Evolutionary conservation across 2,888 invertebrate genomes (phyloP), one percentile per base, ranked within the genome.

Genomic region (Leptopterna dolabrata): DNA sequence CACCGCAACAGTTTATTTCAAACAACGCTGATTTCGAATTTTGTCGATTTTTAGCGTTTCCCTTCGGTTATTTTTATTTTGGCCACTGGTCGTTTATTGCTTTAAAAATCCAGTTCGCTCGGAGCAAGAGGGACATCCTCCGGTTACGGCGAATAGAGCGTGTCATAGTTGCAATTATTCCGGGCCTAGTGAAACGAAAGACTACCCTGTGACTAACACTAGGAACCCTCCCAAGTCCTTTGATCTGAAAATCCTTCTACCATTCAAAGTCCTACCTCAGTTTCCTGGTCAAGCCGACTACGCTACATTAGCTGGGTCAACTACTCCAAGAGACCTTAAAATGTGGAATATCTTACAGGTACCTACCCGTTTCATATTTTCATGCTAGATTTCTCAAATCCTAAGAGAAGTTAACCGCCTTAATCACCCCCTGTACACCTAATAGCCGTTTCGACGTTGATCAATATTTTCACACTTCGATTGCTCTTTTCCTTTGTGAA

Each of bases 241-340:
- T 78, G 78, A 78, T 45, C 78, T 45, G 78, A 78, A 78, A 78
- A 45, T 47, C 78, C 27, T 78, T 47, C 78, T 78, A 45, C 45
- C 78, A 78, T 78, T 78, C 78, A 45, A 78, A 76, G 76, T 78
- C 43, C 78, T 27, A 63, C 19, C 63, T 63, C 63, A 4, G 13
- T 4, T 27, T 63, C 24, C 19, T 47, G 78, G 78, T 78, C 78
- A 78, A 78, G 9, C 78, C 24, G 16, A 78, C 78, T 45, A 45
- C 45, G 43, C 78, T 27, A 24, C 78, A 78, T 78, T 78, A 45
- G 78, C 78, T 78, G 78, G 78, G 78, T 78, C 78, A 78, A 78
- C 78, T 43, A 45, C 19, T 24, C 13, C 78, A 24, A 27, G 27
- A 63, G 7, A 4, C 24, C 63, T 19, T 63, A 24, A 63, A 63